phyloP scores from a whole-genome alignment of 2,113 vertebrate species.

The Ictalurus furcatus region DNA sequence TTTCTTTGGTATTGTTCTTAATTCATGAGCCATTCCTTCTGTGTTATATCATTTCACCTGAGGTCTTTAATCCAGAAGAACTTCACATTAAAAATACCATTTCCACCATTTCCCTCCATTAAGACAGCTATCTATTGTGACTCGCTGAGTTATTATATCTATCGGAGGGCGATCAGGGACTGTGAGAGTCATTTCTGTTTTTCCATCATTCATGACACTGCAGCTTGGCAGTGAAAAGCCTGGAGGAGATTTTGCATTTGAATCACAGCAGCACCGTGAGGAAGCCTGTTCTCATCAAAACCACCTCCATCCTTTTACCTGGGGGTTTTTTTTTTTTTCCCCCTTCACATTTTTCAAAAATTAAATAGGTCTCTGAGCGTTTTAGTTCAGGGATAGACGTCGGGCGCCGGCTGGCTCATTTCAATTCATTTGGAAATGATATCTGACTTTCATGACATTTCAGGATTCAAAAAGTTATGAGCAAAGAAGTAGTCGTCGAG shows the following conservation, averaged over 20 bases:
- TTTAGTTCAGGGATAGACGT: neutral
- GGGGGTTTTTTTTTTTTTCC: neutral
- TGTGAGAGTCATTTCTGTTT: constrained; percentile 70
- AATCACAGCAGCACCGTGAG: constrained; percentile 23
- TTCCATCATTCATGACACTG: constrained; percentile 69
- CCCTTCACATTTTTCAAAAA: constrained; percentile 5
- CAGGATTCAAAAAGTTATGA: constrained; percentile 7
- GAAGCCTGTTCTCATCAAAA: constrained; percentile 34
- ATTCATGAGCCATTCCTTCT: constrained; percentile 14
- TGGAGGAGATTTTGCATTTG: constrained; percentile 67
- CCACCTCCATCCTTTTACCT: neutral
- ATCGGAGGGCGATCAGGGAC: constrained; percentile 71
- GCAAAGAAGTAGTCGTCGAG: neutral
- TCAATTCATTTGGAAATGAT: neutral
- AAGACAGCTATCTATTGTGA: constrained; percentile 58
- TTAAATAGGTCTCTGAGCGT: constrained; percentile 16
- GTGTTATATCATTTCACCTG: neutral
- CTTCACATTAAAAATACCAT: constrained; percentile 51
- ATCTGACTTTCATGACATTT: constrained; percentile 15
- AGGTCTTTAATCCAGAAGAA: constrained; percentile 53
- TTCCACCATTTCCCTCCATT: constrained; percentile 51
- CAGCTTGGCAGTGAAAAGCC: constrained; percentile 66
- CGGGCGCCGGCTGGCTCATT: neutral
- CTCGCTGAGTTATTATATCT: constrained; percentile 65
- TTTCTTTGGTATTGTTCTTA: constrained; percentile 1